phyloP scores from a whole-genome alignment of 2,113 vertebrate genomes.

The Theropithecus gelada region DNA sequence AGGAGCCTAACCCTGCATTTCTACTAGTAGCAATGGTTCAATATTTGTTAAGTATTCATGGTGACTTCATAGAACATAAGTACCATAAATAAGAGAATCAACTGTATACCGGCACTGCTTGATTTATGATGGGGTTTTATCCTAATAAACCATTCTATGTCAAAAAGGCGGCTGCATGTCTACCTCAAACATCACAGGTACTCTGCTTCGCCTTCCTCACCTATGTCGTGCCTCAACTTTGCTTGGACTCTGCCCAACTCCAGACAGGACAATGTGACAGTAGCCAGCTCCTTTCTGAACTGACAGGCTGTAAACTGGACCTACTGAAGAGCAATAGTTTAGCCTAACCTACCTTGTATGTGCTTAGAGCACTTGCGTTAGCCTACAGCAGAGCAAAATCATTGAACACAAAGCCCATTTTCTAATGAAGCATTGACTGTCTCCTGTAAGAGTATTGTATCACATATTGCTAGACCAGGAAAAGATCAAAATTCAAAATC shows the following conservation, averaged over 20 bases:
- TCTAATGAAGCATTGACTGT: not conserved
- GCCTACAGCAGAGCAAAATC: not conserved
- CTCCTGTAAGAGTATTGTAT: not conserved
- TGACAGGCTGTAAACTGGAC: not conserved
- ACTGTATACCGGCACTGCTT: not conserved
- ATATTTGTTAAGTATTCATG: not conserved
- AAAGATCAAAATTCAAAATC: not conserved
- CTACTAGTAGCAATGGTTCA: not conserved
- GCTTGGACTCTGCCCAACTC: too few relatives aligned
- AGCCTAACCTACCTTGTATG: not conserved
- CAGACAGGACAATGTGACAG: too few relatives aligned
- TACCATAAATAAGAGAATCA: not conserved
- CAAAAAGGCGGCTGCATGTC: too few relatives aligned
- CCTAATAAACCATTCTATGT: not conserved
- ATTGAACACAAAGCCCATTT: not conserved
- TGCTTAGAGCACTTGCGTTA: not conserved
- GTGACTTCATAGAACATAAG: not conserved
- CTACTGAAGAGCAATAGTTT: not conserved
- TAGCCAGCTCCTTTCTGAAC: too few relatives aligned
- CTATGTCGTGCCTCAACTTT: too few relatives aligned
- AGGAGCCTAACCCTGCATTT: not conserved
- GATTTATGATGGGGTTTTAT: not conserved
- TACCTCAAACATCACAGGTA: too few relatives aligned
- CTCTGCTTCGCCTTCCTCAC: too few relatives aligned
- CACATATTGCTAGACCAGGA: not conserved